Evolutionary conservation across 1,140 invertebrate species (phyloP), one percentile per base, ranked within the genome.

Genomic region (Listronotus bonariensis): DNA sequence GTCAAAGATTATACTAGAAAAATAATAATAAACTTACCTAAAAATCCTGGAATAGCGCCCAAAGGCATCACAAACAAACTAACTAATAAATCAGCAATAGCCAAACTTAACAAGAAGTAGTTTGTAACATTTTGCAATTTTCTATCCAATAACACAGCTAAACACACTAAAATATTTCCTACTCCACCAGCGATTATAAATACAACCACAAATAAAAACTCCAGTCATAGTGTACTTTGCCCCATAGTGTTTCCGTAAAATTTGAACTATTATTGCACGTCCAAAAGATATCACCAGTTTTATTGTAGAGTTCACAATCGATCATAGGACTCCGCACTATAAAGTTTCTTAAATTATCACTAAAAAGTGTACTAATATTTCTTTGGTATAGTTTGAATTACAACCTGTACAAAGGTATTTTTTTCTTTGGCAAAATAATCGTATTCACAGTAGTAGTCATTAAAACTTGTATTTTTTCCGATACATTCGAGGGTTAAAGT

Each of bases 91-190:
- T 98, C 96, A 32, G 95, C 94, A 43, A 97, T 88, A 10, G 96
- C 94, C 76, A 98, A 80, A 36, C 95, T 97, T 54, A 97, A 82
- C 53, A 98, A 86, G 79, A 98, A 96, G 78, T 96, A 95, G 81
- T 98, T 97, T 45, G 95, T 97, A 18, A 96, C 91, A 72, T 95
- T 96, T 76, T 97, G 91, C 68, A 98, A 84, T 70, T 88, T 83
- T 53, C 88, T 85, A 80, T 96, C 93, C 51, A 92, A 79, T 61
- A 89, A 89, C 26, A 98, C 88, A 0, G 94, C 94, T 67, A 96
- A 81, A 78, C 94, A 95, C 36, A 98, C 95, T 20, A 97, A 82
- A 60, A 94, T 89, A 80, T 97, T 98, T 32, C 95, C 95, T 49
- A 96, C 78, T 11, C 93, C 89, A 15, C 95, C 95, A 8, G 92